These are phyloP conservation scores for Chaetura pelagica DNA, from an alignment of 2,113 vertebrate genomes.

Conservation along the genomic window DNA sequence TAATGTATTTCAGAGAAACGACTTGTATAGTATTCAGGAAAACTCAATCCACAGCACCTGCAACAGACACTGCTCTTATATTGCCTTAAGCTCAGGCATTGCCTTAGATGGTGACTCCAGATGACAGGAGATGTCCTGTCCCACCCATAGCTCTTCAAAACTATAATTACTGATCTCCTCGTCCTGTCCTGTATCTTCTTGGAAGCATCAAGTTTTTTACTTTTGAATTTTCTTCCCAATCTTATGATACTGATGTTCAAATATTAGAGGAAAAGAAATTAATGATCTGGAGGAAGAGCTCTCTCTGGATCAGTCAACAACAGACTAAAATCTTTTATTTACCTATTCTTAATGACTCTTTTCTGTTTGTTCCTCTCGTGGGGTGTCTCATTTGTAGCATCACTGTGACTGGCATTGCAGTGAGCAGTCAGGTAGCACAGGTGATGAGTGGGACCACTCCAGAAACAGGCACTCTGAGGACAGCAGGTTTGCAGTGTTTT, in stretches of 20 bases:
- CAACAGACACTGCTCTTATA: background rate
- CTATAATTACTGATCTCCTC: background rate
- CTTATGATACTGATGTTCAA: background rate
- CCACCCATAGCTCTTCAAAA: background rate
- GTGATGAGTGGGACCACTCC: background rate
- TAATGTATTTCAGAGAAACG: background rate
- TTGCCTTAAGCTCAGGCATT: background rate
- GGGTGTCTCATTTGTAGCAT: background rate
- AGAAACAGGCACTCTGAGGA: background rate
- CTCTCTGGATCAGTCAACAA: background rate
- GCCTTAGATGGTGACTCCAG: background rate
- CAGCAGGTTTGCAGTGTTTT: background rate
- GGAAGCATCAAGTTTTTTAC: background rate
- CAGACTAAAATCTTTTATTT: background rate
- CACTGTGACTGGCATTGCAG: rapidly evolving
- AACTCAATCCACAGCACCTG: background rate
- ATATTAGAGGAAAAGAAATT: background rate
- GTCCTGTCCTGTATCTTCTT: background rate
- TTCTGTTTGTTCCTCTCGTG: background rate
- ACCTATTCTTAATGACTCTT: background rate
- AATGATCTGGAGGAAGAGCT: background rate
- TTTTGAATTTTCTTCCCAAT: background rate
- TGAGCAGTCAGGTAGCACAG: background rate
- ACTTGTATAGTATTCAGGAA: background rate
- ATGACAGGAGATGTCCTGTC: background rate